Conservation (phyloP, 2,888 invertebrate species). For the Pecten maximus region DNA sequence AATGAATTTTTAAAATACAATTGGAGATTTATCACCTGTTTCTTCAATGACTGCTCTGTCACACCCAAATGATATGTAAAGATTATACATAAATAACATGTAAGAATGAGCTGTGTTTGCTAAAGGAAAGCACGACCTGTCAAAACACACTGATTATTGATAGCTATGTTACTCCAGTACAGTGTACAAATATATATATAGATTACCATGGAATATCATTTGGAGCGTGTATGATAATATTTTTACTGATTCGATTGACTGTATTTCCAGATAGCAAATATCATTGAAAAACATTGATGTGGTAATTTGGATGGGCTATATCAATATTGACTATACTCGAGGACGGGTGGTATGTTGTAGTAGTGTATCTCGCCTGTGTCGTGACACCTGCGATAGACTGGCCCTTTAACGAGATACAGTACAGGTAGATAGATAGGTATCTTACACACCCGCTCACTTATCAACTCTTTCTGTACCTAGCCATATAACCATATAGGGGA, state of each 20-base stretch:
- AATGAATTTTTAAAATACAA: background rate
- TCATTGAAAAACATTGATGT: background rate
- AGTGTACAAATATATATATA: background rate
- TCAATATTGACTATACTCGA: background rate
- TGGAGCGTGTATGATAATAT: background rate
- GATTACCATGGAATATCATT: background rate
- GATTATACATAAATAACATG: background rate
- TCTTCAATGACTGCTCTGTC: background rate
- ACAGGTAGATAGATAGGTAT: slow-evolving; percentile 33
- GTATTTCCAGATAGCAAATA: background rate
- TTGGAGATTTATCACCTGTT: background rate
- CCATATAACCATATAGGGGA: background rate
- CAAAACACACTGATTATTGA: background rate
- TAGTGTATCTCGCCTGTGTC: background rate
- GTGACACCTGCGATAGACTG: background rate
- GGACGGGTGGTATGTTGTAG: background rate
- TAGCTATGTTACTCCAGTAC: background rate
- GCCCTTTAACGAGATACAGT: slow-evolving; percentile 22
- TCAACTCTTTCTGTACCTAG: background rate
- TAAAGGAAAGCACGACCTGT: background rate
- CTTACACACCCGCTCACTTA: background rate
- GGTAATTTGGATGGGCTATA: slow-evolving; percentile 2
- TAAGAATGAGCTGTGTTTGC: background rate
- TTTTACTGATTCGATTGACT: background rate
- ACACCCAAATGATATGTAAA: background rate